Evolutionary conservation across 2,113 vertebrate species (phyloP), one percentile per base, ranked within the genome.

Genomic region (Dicentrarchus labrax): DNA sequence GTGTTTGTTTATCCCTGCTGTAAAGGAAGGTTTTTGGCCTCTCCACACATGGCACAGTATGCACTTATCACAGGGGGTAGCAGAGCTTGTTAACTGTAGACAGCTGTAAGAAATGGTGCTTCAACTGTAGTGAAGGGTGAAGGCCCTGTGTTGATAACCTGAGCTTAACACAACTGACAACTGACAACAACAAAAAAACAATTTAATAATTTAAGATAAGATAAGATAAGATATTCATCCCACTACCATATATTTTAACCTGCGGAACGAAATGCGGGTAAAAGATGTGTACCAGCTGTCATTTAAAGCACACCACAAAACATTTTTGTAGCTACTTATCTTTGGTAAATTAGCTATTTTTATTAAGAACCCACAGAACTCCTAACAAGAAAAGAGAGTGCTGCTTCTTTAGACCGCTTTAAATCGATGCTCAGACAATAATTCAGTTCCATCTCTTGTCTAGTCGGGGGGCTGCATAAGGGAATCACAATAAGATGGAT

Each of bases 401-500:
- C 50, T 64, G 85, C 77, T 78, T 83, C 85, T 76, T 74, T 21
- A 60, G 89, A 57, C 76, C 16, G 65, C 61, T 89, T 86, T 19
- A 73, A 90, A 92, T 91, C 89, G 21, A 85, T 90, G 83, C 65
- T 56, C 64, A 60, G 82, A 84, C 80, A 81, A 91, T 91, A 92
- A 91, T 88, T 92, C 85, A 83, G 80, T 86, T 90, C 79, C 54
- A 88, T 81, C 85, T 84, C 65, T 69, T 69, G 75, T 78, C 67
- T 83, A 76, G 83, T 80, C 59, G 4, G 12, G 13, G 15, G 22
- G 59, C 76, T 73, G 81, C 36, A 64, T 80, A 78, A 86, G 90
- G 62, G 65, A 87, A 88, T 88, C 91, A 86, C 85, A 78, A 72
- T 62, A 69, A 91, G 91, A 93, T 80, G 83, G 90, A 93, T 85